Conservation (phyloP, 2,797 vertebrate genomes). For the Sebastolobus altivelis region DNA sequence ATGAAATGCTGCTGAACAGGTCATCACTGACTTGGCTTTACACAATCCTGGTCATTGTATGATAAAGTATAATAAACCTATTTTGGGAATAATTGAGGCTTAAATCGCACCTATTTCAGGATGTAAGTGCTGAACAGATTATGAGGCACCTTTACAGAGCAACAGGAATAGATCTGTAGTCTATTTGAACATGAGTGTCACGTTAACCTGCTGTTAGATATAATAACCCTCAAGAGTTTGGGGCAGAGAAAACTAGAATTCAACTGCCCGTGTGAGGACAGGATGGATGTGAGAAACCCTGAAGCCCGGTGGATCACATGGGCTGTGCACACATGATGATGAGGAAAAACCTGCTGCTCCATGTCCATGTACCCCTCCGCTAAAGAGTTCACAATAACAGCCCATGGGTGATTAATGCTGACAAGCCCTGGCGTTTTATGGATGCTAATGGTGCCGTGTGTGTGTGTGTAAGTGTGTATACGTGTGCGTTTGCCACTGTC, state of each 20-base stretch:
- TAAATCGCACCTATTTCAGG: not conserved
- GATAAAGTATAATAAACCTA: not conserved
- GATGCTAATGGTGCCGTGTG: conserved; percentile 73
- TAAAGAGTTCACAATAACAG: conserved; percentile 72
- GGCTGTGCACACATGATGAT: conserved; percentile 44
- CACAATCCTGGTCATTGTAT: not conserved
- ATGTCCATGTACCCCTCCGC: conserved; percentile 59
- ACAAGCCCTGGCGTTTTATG: conserved; percentile 77
- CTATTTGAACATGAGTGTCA: not conserved
- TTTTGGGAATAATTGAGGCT: not conserved
- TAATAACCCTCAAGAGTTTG: not conserved
- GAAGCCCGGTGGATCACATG: conserved; percentile 3
- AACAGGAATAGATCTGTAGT: not conserved
- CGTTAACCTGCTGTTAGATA: not conserved
- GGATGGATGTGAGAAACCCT: not conserved
- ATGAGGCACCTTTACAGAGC: not conserved
- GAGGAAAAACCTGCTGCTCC: conserved; percentile 46
- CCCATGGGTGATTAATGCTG: conserved; percentile 79
- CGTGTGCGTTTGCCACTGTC: conserved; percentile 53
- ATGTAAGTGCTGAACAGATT: not conserved
- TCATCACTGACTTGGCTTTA: not conserved
- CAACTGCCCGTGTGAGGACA: not conserved
- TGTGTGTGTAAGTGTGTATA: conserved; percentile 12
- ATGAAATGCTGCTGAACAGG: not conserved
- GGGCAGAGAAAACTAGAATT: not conserved